Base-by-base conservation (phyloP, 2,797 vertebrate species). In the Rhinatrema bivittatum region DNA sequence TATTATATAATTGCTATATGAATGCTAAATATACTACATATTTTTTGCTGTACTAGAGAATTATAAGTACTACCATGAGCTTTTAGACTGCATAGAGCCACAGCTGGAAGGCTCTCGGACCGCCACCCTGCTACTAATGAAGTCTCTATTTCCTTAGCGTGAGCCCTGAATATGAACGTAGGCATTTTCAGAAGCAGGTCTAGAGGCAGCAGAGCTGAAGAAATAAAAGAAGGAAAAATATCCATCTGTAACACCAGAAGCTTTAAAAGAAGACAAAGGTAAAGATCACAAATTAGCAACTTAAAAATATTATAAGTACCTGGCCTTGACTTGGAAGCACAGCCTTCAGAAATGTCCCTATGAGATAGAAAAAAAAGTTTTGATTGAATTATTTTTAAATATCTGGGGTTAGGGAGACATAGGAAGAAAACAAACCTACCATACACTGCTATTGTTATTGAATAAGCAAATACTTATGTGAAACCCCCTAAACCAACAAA, bases 291-390 rank as follows among this genome's bases (percentile, higher is more conserved):
- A 24, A 18, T 8, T 42, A 2, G 36, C 31, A 35, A 16, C 29
- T 25, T 3, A 10, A 40, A 45, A 11, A n/a, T n/a, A 6, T 13
- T 40, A 53, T n/a, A n/a, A 39, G 52, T 87, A 91, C 87, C 86
- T 84, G 87, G 81, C 62, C 42, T 53, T 17, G 74, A 29, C 68
- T 78, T 91, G 19, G 73, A 71, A 70, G 79, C 85, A 20, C 38
- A 52, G 20, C 39, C 15, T 29, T 73, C 56, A 30, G 39, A 14
- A 50, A 53, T 65, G 36, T 69, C 64, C 43, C 71, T 78, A 48
- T 9, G 39, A 35, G 40, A 35, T 38, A 45, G 52, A 54, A n/a
- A n/a, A n/a, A n/a, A n/a, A 3, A 10, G 0, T 25, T 42, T 32
- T 27, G 25, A 19, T 31, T 34, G 1, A 20, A 10, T 20, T 32